Evolutionary conservation across 2,888 invertebrate species (phyloP).

Genomic region (Trisateles emortualis): DNA sequence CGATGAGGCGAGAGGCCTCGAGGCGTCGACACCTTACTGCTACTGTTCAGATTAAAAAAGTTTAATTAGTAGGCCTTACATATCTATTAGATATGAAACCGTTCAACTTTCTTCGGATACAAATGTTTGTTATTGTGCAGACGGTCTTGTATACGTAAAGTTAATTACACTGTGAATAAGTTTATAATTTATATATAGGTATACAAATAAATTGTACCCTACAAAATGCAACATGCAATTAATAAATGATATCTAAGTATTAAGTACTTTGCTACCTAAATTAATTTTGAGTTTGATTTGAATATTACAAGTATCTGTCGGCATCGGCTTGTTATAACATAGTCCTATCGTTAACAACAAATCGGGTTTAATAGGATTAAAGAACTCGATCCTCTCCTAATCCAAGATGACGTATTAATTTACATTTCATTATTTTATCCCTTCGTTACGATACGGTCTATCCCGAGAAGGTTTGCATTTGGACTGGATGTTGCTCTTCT

Average conservation of each 20-base stretch:
- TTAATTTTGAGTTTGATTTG: slow-evolving; percentile 24
- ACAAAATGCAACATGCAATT: too few relatives aligned
- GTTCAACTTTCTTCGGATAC: slow-evolving; percentile 21
- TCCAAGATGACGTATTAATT: slow-evolving; percentile 73
- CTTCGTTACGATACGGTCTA: slow-evolving; percentile 33
- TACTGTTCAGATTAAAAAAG: slow-evolving; percentile 75
- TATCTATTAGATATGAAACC: slow-evolving; percentile 55
- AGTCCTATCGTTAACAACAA: slow-evolving; percentile 60
- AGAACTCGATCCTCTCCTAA: slow-evolving; percentile 59
- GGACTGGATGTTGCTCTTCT: slow-evolving; percentile 30
- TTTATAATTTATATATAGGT: too few relatives aligned
- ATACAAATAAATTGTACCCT: too few relatives aligned
- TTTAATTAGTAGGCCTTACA: slow-evolving; percentile 73
- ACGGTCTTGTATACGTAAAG: not conserved
- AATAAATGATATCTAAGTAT: too few relatives aligned
- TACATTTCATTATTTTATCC: slow-evolving; percentile 67
- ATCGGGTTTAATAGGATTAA: slow-evolving; percentile 63
- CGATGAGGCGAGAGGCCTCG: slow-evolving; percentile 72
- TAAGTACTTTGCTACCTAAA: too few relatives aligned
- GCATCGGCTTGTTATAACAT: slow-evolving; percentile 35
- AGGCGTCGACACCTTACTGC: slow-evolving; percentile 74
- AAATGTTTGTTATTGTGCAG: slow-evolving; percentile 10
- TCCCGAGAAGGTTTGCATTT: slow-evolving; percentile 32
- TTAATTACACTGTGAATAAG: too few relatives aligned
- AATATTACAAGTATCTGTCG: slow-evolving; percentile 36